Base-by-base conservation (phyloP, 1,140 invertebrate genomes). In the Uloborus diversus region DNA sequence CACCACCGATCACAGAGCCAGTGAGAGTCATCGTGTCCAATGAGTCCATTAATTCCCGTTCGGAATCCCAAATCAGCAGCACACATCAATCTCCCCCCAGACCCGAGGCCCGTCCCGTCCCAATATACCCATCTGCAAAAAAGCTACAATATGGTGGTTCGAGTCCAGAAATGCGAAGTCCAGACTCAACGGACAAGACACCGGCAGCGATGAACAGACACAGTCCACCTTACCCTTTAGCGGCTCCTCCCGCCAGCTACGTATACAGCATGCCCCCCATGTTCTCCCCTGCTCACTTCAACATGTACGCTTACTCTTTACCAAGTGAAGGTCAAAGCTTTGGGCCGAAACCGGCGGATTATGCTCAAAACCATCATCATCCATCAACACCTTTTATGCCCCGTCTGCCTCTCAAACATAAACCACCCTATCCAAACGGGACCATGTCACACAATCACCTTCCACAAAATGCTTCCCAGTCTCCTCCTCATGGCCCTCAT, bases 81-180 rank as follows among this genome's bases (percentile, higher is more conserved):
- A 69, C 78, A 9, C 76, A 81, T 37, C 62, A 80, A 91, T 91
- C 94, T 92, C 79, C 79, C 14, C 35, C 27, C 0, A 57, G 66
- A 0, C 94, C 95, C 86, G 95, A 95, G 85, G n/a, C n/a, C n/a
- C 95, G 95, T 83, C 94, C 93, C 37, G 13, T 49, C 0, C 4
- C 33, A 11, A 0, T 33, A n/a, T 49, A 59, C 42, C 32, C 32
- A 5, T 35, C 57, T 20, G 73, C 71, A 23, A 79, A 79, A 23
- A 28, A 23, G n/a, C 85, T 90, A 94, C 68, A 94, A 94, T 84
- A 81, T 69, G 56, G 82, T 65, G 68, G 81, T 75, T 82, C 32
- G 80, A 84, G 57, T 82, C 82, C 91, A 62, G 82, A 84, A 84
- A 84, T 85, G 30, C 94, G 92, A 80, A 94, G 91, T 86, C 94